Conservation (phyloP, 2,888 invertebrate genomes). For the Lamproptera curius region DNA sequence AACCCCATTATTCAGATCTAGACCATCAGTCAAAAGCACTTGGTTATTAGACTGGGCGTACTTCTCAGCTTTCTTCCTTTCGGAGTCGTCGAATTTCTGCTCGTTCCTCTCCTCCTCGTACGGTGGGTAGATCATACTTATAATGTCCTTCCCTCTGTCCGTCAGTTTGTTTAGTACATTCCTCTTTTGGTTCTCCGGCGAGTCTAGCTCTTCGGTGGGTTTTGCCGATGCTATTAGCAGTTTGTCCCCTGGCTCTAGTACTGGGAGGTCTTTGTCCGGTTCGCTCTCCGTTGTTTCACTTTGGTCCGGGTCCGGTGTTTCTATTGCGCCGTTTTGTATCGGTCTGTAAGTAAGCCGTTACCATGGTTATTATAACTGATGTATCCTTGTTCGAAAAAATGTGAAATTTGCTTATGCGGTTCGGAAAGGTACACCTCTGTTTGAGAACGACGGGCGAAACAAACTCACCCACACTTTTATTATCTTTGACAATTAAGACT, state of each 20-base stretch:
- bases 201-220: slow-evolving; percentile 37
- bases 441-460: too few species aligned
- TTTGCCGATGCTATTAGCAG: slow-evolving; percentile 67
- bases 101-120: slow-evolving; percentile 63
- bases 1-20: slow-evolving; percentile 54
- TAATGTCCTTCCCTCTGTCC: slow-evolving; percentile 63
- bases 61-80: slow-evolving; percentile 67
- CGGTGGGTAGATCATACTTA: slow-evolving; percentile 66
- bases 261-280: slow-evolving; percentile 58
- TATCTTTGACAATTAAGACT: too few species aligned
- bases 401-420: too few species aligned
- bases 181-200: slow-evolving; percentile 52
- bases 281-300: slow-evolving; percentile 33
- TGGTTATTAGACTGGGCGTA: slow-evolving; percentile 65
- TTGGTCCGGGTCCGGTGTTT: slow-evolving; percentile 26
- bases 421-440: too few species aligned
- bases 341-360: too few species aligned
- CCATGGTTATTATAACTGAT: too few species aligned
- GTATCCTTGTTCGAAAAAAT: too few species aligned
- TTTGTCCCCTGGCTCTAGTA: slow-evolving; percentile 81
- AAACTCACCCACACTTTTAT: too few species aligned
- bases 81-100: slow-evolving; percentile 63
- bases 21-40: slow-evolving; percentile 55
- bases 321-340: slow-evolving; percentile 14
- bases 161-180: slow-evolving; percentile 68